Base-by-base conservation (phyloP, 1,140 invertebrate genomes). In the Anagrus nilaparvatae region DNA sequence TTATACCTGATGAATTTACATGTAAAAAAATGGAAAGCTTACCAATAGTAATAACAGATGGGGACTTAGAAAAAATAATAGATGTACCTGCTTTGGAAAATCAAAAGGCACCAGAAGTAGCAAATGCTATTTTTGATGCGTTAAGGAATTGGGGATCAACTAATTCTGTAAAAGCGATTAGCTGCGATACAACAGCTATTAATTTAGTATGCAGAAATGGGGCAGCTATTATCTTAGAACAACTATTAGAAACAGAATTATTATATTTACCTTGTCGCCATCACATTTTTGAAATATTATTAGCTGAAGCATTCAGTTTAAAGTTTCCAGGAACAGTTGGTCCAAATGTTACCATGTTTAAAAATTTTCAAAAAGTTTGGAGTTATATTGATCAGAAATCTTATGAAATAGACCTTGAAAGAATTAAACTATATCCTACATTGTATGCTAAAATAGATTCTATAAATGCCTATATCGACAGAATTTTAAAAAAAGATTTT, bases 121-220 rank as follows among this genome's bases (percentile, higher is more conserved):
- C 14, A 32, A 13, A 32, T 8, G 31, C 31, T 13, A 9, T 32
- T 32, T 32, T n/a, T 16, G 13, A n/a, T 8, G 31, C 31, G 14
- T 7, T 32, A n/a, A 7, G 8, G 8, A 17, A 32, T 32, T 32
- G 31, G 31, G 31, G 14, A n/a, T 8, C 13, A 8, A 32, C 9
- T 32, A 17, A 54, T 16, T 33, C 34, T 23, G 24, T 55, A 31
- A 51, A 52, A 49, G 50, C 46, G 25, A 30, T 60, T 33, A 52
- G 56, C 39, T 59, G 49, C 40, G 51, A 61, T 43, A 59, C 54
- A n/a, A 56, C 54, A 34, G 48, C 48, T 21, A 43, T 50, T 25
- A 62, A 62, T 40, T 54, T 50, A 4, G 54, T 55, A 3, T 16
- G 25, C 28, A 29, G 43, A 16, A 52, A 48, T 39, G 54, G 55